Conservation (phyloP, 2,797 vertebrate species). For the Neosilurus mollespiculum region DNA sequence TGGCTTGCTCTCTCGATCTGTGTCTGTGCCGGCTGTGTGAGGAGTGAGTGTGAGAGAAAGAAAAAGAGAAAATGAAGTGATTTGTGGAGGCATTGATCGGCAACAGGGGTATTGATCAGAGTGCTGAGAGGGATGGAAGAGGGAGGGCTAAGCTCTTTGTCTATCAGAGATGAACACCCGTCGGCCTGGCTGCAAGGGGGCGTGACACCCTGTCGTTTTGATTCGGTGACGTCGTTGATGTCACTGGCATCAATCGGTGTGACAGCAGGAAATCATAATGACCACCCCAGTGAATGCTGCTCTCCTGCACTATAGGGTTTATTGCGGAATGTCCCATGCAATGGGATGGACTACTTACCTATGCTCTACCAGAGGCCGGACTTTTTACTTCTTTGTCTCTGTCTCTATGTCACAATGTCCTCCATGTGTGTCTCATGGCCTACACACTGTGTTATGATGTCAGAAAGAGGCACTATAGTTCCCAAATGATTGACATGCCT, state of each 20-base stretch:
- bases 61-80: slow-evolving; percentile 72
- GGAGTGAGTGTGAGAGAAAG: slow-evolving; percentile 33
- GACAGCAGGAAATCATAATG: slow-evolving; percentile 11
- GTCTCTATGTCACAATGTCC: too few species aligned
- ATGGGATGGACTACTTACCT: too few species aligned
- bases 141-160: slow-evolving; percentile 54
- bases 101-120: slow-evolving; percentile 70
- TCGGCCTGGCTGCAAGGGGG: slow-evolving; percentile 20
- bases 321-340: too few species aligned
- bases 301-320: not conserved
- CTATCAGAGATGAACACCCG: slow-evolving; percentile 42
- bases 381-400: too few species aligned
- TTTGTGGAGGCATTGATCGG: slow-evolving; percentile 72
- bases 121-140: slow-evolving; percentile 50
- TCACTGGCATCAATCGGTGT: not conserved
- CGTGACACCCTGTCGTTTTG: not conserved
- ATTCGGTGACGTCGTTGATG: slow-evolving; percentile 27
- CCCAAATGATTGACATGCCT: too few species aligned
- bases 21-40: slow-evolving; percentile 35
- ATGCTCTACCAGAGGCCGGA: too few species aligned
- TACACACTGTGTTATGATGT: too few species aligned
- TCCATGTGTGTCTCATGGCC: too few species aligned
- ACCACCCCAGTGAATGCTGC: not conserved
- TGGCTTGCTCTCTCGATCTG: slow-evolving; percentile 5
- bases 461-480: too few species aligned